These are phyloP conservation scores for Dendrolimus houi DNA, from an alignment of 2,888 invertebrate genomes.

Conservation along the genomic window DNA sequence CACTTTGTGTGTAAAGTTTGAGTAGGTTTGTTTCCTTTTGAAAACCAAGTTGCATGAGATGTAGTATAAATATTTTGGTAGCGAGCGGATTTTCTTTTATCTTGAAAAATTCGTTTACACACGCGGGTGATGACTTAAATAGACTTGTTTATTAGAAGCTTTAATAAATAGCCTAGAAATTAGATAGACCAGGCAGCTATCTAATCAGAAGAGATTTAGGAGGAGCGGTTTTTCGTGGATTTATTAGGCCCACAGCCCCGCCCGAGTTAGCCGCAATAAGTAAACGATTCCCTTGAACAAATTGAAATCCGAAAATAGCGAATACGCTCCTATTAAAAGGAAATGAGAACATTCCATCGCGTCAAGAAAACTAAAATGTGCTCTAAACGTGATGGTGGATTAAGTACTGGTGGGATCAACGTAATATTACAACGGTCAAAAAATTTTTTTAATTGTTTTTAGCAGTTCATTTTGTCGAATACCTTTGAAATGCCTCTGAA, in stretches of 20 bases:
- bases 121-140: no score
- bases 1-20: no score
- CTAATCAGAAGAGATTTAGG: not conserved
- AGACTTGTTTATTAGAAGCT: no score
- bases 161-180: not conserved
- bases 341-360: slow-evolving; percentile 50
- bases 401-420: not conserved
- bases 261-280: slow-evolving; percentile 15
- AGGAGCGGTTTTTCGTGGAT: slow-evolving; percentile 2
- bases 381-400: slow-evolving; percentile 15
- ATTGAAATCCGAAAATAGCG: slow-evolving; percentile 44
- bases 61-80: no score
- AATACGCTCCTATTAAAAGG: slow-evolving; percentile 46
- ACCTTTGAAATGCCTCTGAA: no score
- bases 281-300: slow-evolving; percentile 32
- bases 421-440: not conserved
- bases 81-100: no score
- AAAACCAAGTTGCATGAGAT: no score
- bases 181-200: not conserved
- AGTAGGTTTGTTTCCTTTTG: no score
- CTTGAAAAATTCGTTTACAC: no score
- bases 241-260: not conserved
- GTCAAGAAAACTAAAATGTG: slow-evolving; percentile 41
- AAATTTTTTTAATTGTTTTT: no score
- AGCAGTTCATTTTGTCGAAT: no score